Evolutionary conservation across 1,140 invertebrate genomes (phyloP), one percentile per base, ranked within the genome.

Genomic region (Drosophila pectinifera): DNA sequence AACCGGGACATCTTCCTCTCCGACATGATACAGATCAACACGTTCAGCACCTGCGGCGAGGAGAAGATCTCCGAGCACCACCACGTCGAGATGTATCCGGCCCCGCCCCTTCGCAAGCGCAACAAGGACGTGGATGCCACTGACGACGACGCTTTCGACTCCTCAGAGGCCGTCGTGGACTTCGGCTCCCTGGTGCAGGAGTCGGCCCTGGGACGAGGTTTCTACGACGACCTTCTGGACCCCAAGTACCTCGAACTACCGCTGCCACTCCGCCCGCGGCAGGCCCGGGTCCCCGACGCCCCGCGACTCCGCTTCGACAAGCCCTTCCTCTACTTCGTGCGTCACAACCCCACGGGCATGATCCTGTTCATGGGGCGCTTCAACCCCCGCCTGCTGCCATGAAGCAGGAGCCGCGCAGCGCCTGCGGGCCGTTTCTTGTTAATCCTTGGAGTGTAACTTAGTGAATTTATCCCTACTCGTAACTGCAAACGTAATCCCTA

Each of bases 301-400:
- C 95, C 95, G 2, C 93, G 96, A 83, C 93, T 97, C 69, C 95
- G 96, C 79, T 95, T 97, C 80, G 96, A 97, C 72, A 94, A 96
- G 83, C 96, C 97, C 1, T 97, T 97, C 93, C 93, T 97, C 5
- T 97, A 96, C 89, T 96, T 97, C 70, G 96, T 97, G 13, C 94
- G 96, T 83, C 97, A 97, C 89, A 97, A 97, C 92, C 97, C 96
- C 3, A 96, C 96, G 7, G 96, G 96, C 64, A 94, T 97, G 92
- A 96, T 97, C 78, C 93, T 97, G 38, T 96, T 96, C 84, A 96
- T 97, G 93, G 96, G 96, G 45, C 93, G 96, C 84, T 97, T 97
- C 92, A 97, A 97, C 92, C 96, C 96, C 13, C 94, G 96, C 92
- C 93, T 96, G 82, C 89, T 96, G 90, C 95, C 95, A 74, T 92